These are phyloP conservation scores for Cyclophora punctaria DNA, from an alignment of 2,888 invertebrate genomes.

Conservation along the genomic window DNA sequence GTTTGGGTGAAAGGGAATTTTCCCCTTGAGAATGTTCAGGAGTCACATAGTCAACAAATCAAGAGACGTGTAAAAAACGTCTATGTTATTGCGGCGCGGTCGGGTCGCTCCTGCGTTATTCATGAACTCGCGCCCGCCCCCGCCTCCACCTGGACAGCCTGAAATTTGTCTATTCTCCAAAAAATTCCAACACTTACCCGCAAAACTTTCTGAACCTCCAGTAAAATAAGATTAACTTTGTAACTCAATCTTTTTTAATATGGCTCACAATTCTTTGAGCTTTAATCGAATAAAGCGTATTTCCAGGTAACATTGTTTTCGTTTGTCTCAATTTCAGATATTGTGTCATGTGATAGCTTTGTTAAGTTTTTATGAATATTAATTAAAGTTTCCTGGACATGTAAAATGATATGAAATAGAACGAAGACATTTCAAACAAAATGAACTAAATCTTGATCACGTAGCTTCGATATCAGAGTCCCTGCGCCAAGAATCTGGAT, in stretches of 20 bases:
- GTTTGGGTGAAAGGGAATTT: constrained; percentile 11
- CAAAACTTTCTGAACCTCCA: constrained; percentile 32
- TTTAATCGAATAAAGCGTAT: no score
- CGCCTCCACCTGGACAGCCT: constrained; percentile 43
- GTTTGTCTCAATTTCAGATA: neutral
- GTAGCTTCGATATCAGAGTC: constrained; percentile 59
- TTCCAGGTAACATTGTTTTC: constrained; percentile 3
- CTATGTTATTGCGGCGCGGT: constrained; percentile 46
- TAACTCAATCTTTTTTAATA: constrained; percentile 22
- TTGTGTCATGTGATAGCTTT: neutral
- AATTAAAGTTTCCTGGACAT: constrained; percentile 7
- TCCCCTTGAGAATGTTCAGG: constrained; percentile 3
- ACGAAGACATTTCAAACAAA: constrained; percentile 28
- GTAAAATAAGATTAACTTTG: constrained; percentile 30
- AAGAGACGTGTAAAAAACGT: constrained; percentile 38
- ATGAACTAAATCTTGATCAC: constrained; percentile 60
- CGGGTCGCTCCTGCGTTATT: constrained; percentile 53
- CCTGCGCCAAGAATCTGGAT: constrained; percentile 58
- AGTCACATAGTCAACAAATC: constrained; percentile 32
- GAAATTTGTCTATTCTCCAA: constrained; percentile 50
- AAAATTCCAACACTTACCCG: constrained; percentile 39
- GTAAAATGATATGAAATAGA: constrained; percentile 11
- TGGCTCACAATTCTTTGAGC: constrained; percentile 3
- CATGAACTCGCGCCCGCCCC: constrained; percentile 47
- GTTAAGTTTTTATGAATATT: neutral